A percentile compares a stretch with the other conserved stretches of the same genome.
These are phyloP conservation scores for Thermophis baileyi DNA, from an alignment of 2,113 vertebrate species.

Conservation along the genomic window DNA sequence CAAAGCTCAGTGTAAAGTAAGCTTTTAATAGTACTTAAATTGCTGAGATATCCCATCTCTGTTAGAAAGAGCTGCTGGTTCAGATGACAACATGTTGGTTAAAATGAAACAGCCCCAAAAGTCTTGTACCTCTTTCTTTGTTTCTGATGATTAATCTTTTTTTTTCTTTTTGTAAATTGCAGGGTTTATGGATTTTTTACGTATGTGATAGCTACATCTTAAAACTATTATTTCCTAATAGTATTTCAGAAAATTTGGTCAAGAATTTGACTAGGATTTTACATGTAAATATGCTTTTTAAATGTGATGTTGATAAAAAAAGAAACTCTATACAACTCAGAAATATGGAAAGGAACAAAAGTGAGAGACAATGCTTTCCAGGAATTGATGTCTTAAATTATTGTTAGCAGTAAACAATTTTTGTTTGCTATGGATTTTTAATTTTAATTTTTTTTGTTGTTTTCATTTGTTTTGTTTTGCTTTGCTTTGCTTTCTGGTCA, in stretches of 20 bases:
- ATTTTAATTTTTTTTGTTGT: not conserved
- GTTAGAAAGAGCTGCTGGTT: slow-evolving; percentile 35
- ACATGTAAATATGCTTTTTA: slow-evolving; percentile 27
- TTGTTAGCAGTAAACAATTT: not conserved
- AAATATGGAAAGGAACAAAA: not conserved
- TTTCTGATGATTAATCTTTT: slow-evolving; percentile 36
- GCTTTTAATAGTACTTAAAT: slow-evolving; percentile 52
- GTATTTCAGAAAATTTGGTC: slow-evolving; percentile 53
- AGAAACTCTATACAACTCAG: not conserved
- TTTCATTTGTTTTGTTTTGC: not conserved
- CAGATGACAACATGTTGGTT: slow-evolving; percentile 37
- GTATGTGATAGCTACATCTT: slow-evolving; percentile 42
- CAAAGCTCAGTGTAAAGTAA: slow-evolving; percentile 56
- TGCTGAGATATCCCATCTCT: slow-evolving; percentile 25
- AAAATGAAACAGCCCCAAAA: slow-evolving; percentile 33
- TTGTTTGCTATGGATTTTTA: not conserved
- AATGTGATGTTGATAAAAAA: not conserved
- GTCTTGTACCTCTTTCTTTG: slow-evolving; percentile 37
- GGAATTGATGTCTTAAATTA: not conserved
- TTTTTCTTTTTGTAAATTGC: slow-evolving; percentile 11
- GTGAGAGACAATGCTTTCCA: not conserved
- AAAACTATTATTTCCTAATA: slow-evolving; percentile 58
- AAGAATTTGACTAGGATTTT: slow-evolving; percentile 20
- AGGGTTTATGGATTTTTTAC: slow-evolving; percentile 52
- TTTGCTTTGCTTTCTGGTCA: not conserved